phyloP scores from a whole-genome alignment of 2,888 invertebrate species.

The Lepidochitona cinerea region DNA sequence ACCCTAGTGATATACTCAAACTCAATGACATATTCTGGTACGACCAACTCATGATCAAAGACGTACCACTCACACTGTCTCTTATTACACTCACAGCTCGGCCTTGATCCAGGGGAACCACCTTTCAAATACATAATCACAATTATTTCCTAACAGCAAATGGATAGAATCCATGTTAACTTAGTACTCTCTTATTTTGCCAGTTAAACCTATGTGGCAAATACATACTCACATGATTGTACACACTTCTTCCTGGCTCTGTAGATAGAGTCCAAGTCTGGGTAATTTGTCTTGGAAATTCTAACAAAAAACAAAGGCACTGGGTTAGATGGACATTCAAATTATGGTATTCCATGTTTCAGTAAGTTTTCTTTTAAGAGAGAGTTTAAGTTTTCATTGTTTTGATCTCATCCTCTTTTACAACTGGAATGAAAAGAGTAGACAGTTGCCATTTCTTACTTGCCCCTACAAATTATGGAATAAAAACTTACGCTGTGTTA shows the following conservation, averaged over 20 bases:
- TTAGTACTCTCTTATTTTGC: too few species aligned
- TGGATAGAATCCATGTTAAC: too few species aligned
- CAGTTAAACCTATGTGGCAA: too few species aligned
- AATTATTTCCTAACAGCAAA: too few species aligned
- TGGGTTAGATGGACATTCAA: not conserved
- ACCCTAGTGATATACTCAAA: constrained; percentile 70
- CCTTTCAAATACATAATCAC: too few species aligned
- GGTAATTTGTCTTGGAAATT: constrained; percentile 49
- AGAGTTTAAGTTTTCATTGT: too few species aligned
- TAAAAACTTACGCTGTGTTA: constrained; percentile 55
- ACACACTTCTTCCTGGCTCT: constrained; percentile 56
- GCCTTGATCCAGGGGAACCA: not conserved
- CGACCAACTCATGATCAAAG: constrained; percentile 65
- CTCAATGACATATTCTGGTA: constrained; percentile 70
- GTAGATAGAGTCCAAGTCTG: constrained; percentile 62
- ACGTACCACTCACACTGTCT: constrained; percentile 70
- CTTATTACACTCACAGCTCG: constrained; percentile 65
- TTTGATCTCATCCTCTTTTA: too few species aligned
- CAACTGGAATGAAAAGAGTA: too few species aligned
- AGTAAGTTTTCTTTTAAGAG: too few species aligned
- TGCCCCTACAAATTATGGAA: too few species aligned
- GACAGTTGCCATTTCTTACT: too few species aligned
- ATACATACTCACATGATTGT: not conserved
- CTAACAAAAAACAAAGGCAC: constrained; percentile 33
- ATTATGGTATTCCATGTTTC: not conserved